These are phyloP conservation scores for Gracilinanus agilis DNA, from an alignment of 2,113 vertebrate species.

Conservation along the genomic window DNA sequence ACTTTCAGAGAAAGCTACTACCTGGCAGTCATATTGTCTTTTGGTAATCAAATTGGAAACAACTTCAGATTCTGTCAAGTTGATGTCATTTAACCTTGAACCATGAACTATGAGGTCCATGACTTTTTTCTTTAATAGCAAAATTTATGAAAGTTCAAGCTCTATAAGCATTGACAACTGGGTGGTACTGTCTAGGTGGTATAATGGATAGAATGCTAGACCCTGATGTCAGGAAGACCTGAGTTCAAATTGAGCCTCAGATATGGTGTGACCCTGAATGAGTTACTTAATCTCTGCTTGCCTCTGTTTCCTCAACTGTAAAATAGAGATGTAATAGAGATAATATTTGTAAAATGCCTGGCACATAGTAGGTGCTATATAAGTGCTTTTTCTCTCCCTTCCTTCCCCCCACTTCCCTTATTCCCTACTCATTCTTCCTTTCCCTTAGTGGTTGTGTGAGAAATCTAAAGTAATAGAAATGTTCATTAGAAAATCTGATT, in stretches of 20 bases:
- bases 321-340: not conserved
- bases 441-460: conserved; percentile 21
- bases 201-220: not conserved
- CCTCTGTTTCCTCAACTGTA: not conserved
- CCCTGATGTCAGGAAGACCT: not conserved
- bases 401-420: not conserved
- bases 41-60: not conserved
- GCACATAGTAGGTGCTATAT: not conserved
- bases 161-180: not conserved
- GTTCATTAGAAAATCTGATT: conserved; percentile 63
- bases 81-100: not conserved
- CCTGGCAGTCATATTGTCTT: not conserved
- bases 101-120: not conserved
- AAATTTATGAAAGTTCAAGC: conserved; percentile 1
- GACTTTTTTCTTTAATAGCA: conserved; percentile 27
- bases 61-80: not conserved
- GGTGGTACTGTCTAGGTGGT: not conserved
- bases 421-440: not conserved
- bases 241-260: not conserved
- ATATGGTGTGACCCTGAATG: not conserved
- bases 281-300: not conserved
- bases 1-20: not conserved
- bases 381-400: not conserved
- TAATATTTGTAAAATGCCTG: not conserved
- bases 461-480: conserved; percentile 62